Evolutionary conservation across 2,888 invertebrate genomes (phyloP).

Genomic region (Idaea dimidiata): DNA sequence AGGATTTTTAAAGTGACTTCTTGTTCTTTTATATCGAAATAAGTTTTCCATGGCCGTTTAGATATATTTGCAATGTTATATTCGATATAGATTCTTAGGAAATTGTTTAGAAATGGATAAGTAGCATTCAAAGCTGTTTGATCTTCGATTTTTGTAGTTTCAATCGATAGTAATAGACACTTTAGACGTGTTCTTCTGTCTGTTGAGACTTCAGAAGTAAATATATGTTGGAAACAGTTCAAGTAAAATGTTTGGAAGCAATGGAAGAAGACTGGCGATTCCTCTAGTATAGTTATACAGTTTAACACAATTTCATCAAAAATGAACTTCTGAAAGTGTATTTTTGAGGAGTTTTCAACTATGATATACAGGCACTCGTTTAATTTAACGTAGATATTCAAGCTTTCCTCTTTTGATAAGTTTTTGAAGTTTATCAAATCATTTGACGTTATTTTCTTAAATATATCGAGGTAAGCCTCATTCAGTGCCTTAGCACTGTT

Average conservation of each 20-base stretch:
- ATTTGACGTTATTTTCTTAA: conserved; percentile 42
- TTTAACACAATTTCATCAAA: conserved; percentile 38
- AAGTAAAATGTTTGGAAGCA: conserved; percentile 59
- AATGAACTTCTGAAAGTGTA: conserved; percentile 39
- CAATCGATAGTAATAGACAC: conserved; percentile 43
- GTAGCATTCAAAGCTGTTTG: conserved; percentile 40
- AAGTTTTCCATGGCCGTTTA: conserved; percentile 14
- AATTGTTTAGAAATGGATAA: conserved; percentile 58
- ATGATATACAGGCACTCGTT: conserved; percentile 59
- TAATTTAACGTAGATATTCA: conserved; percentile 55
- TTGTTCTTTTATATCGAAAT: conserved; percentile 38
- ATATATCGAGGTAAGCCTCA: conserved; percentile 42
- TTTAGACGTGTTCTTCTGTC: conserved; percentile 46
- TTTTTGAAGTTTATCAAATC: conserved; percentile 46
- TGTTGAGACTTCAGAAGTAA: conserved; percentile 35
- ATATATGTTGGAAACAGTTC: conserved; percentile 51
- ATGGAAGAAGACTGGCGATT: conserved; percentile 48
- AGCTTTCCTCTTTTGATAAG: conserved; percentile 36
- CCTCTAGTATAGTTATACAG: conserved; percentile 44
- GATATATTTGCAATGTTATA: conserved; percentile 32
- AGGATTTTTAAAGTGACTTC: conserved; percentile 49
- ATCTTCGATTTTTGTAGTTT: conserved; percentile 50
- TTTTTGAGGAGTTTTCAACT: conserved; percentile 52
- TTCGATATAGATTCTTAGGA: conserved; percentile 57
- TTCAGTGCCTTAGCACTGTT: conserved; percentile 42